Percentiles rank a stretch among this genome's conserved stretches.
Conservation (phyloP, 2,888 invertebrate species). For the Epistrophe eligans region DNA sequence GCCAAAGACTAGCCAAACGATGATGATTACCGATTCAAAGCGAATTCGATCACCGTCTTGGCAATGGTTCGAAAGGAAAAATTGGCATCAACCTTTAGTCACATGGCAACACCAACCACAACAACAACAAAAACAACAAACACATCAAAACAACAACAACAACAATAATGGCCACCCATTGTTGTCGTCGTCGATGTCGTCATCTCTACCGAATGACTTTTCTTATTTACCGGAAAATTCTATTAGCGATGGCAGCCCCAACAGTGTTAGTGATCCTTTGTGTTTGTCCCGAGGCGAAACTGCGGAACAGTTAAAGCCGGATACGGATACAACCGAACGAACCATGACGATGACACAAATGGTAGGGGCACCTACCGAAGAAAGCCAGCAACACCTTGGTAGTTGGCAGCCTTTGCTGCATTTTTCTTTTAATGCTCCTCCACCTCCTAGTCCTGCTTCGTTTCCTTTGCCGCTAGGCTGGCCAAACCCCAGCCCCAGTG, state of each 20-base stretch:
- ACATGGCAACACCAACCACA: constrained; percentile 1
- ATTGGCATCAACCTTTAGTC: constrained; percentile 63
- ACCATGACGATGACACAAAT: constrained; percentile 18
- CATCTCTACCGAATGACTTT: constrained; percentile 55
- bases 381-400: constrained; percentile 55
- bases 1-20: constrained; percentile 42
- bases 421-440: constrained; percentile 17
- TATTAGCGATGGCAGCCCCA: constrained; percentile 60
- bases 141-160: constrained; percentile 31
- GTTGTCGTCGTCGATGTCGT: constrained; percentile 32
- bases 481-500: background rate
- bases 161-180: constrained; percentile 47
- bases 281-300: constrained; percentile 60
- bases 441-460: constrained; percentile 7
- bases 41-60: constrained; percentile 73
- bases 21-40: constrained; percentile 55
- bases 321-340: constrained; percentile 39
- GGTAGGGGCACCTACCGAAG: constrained; percentile 24
- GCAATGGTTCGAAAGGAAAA: constrained; percentile 69
- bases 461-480: constrained; percentile 31
- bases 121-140: constrained; percentile 10
- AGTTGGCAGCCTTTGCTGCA: constrained; percentile 40
- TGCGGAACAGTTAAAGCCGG: constrained; percentile 46
- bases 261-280: constrained; percentile 68
- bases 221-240: constrained; percentile 74